Percentiles rank a stretch among this genome's conserved stretches.
phyloP scores from a whole-genome alignment of 2,113 vertebrate species.

The Psettodes erumei region DNA sequence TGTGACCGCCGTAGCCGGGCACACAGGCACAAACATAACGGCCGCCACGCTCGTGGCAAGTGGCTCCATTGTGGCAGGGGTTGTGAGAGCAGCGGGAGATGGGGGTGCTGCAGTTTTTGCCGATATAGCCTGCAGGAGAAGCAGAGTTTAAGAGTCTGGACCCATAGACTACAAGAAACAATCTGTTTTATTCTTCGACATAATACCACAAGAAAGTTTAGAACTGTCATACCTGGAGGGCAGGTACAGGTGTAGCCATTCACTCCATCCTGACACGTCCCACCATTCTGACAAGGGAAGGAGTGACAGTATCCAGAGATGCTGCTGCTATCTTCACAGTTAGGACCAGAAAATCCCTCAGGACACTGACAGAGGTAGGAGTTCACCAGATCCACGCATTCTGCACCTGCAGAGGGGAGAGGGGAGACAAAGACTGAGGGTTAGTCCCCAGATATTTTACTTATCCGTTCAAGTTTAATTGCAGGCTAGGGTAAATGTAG shows the following conservation, averaged over 20 bases:
- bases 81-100: slow-evolving; percentile 91
- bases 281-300: slow-evolving; percentile 92
- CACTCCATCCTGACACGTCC: slow-evolving; percentile 91
- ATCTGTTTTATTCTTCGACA: background rate
- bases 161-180: background rate
- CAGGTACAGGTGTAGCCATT: slow-evolving; percentile 93
- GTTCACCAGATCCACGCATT: slow-evolving; percentile 92
- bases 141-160: background rate
- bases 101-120: slow-evolving; percentile 92
- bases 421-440: slow-evolving; percentile 5
- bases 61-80: slow-evolving; percentile 97
- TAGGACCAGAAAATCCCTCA: slow-evolving; percentile 91
- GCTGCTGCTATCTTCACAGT: slow-evolving; percentile 88
- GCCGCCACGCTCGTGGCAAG: slow-evolving; percentile 91
- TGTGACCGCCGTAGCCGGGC: slow-evolving; percentile 91
- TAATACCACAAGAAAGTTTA: background rate
- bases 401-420: slow-evolving; percentile 85
- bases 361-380: slow-evolving; percentile 94
- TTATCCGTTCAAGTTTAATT: background rate
- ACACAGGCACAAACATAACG: slow-evolving; percentile 94
- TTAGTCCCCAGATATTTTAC: slow-evolving; percentile 44
- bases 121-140: slow-evolving; percentile 86
- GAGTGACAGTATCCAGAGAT: slow-evolving; percentile 85
- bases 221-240: slow-evolving; percentile 80
- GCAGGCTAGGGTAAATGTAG: background rate